Evolutionary conservation across 1,140 invertebrate species (phyloP).

Genomic region (Drosophila kepulauana): DNA sequence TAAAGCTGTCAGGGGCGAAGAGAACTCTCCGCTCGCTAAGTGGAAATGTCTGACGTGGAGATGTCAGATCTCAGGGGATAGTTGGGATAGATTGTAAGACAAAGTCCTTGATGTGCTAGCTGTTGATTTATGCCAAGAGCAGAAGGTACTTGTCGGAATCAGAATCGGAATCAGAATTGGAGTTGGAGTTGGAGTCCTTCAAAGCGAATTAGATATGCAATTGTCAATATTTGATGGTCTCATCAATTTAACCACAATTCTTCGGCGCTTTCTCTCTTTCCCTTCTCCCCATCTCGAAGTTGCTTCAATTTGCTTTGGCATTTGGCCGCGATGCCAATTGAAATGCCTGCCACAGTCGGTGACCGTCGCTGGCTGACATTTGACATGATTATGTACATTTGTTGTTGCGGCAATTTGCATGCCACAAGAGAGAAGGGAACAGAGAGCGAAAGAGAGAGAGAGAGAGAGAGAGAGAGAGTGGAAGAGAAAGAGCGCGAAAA

Average conservation of each 20-base stretch:
- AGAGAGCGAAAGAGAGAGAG: too few relatives aligned
- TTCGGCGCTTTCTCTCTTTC: too few relatives aligned
- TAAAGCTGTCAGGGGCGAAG: neutral
- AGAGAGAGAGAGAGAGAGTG: neutral
- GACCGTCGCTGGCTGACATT: constrained; percentile 70
- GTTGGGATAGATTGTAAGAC: constrained; percentile 26
- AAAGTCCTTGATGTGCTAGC: constrained; percentile 34
- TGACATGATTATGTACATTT: constrained; percentile 82
- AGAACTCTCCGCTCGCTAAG: neutral
- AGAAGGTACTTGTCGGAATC: constrained; percentile 5
- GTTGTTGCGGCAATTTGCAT: constrained; percentile 73
- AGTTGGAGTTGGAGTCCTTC: neutral
- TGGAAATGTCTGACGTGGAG: constrained; percentile 21
- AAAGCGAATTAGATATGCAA: constrained; percentile 57
- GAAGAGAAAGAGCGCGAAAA: constrained; percentile 29
- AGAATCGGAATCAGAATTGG: too few relatives aligned
- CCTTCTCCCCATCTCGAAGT: neutral
- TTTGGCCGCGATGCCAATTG: constrained; percentile 46
- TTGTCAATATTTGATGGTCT: constrained; percentile 75
- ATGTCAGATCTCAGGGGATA: constrained; percentile 10
- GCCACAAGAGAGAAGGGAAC: neutral
- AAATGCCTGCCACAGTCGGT: constrained; percentile 44
- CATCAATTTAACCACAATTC: constrained; percentile 61
- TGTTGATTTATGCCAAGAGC: constrained; percentile 46
- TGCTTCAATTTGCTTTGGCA: neutral